Base-by-base conservation (phyloP, 2,797 vertebrate species). In the Aulostomus chinensis region DNA sequence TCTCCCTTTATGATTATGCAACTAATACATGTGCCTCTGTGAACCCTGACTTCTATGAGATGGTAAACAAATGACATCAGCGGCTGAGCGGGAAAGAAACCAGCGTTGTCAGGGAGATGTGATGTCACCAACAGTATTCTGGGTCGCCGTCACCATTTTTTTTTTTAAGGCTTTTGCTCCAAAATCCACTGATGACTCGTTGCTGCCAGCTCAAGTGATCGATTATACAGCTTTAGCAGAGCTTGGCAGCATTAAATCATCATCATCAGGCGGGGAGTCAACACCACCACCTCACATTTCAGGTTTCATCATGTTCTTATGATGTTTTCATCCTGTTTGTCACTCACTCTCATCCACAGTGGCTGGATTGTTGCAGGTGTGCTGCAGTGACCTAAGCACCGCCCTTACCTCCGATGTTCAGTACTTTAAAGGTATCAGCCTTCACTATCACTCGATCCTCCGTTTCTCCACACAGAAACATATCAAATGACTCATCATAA, bases 361-460 rank as follows among this genome's bases (percentile, higher is more conserved):
- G 81, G 90, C 95, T 53, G 91, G 85, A 32, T 90, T 97, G 92
- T 75, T 98, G 52, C 95, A 98, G 76, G 93, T 98, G 52, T 91
- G 88, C 18, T 40, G 91, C n/a, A 93, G 91, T 30, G 96, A 98
- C 33, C 58, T 98, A 39, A 90, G 91, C 54, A 89, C 92, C 3
- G 94, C 96, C 54, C 89, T 98, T 71, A 98, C 95, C 34, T 93
- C 93, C 12, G 94, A 98, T 14, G 78, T 96, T 65, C 96, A 96
- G 32, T 96, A 94, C 84, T 93, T 95, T 54, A 97, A 95, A 96
- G 96, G 96, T 97, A 91, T 68, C 34, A 8, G 10, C 41, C 18
- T 50, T 25, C n/a, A 2, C 10, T 24, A 2, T 21, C 16, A 15
- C 18, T 52, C 24, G 8, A 8, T 15, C 17, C 6, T 18, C 16